A percentile compares a stretch with the other conserved stretches of the same genome.
Conservation (phyloP, 2,797 vertebrate species). For the Lophotriccus pileatus region DNA sequence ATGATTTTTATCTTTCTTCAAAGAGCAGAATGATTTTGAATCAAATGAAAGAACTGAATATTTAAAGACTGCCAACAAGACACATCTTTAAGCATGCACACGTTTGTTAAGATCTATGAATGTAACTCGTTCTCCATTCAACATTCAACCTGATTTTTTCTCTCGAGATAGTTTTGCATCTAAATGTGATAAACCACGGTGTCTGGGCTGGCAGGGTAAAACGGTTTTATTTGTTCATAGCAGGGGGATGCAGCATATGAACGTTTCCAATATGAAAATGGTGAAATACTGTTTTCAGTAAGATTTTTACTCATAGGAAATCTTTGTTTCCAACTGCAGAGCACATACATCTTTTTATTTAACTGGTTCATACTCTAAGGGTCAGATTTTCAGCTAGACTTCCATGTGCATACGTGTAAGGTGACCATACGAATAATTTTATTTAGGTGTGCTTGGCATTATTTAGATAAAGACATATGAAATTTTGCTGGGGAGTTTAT, state of each 20-base stretch:
- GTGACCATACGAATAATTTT: neutral
- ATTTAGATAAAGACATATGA: fast-evolving
- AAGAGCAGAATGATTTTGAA: neutral
- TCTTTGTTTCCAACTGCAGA: neutral
- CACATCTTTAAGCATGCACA: neutral
- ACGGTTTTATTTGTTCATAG: neutral
- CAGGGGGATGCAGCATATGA: neutral
- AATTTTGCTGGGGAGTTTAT: neutral
- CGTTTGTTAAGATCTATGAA: neutral
- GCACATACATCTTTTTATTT: neutral
- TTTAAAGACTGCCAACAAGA: neutral
- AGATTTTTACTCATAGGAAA: neutral
- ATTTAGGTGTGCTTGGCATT: neutral
- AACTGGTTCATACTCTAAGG: neutral
- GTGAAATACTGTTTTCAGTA: neutral
- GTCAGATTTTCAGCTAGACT: neutral
- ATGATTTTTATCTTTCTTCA: neutral
- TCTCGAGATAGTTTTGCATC: neutral
- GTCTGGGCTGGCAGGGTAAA: neutral
- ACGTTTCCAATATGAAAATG: neutral
- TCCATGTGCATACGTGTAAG: fast-evolving
- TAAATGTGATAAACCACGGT: neutral
- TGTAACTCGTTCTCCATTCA: neutral
- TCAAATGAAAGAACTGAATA: neutral
- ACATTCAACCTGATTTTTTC: neutral